Conservation (phyloP, 1,140 invertebrate genomes). For the Acarapis woodi region DNA sequence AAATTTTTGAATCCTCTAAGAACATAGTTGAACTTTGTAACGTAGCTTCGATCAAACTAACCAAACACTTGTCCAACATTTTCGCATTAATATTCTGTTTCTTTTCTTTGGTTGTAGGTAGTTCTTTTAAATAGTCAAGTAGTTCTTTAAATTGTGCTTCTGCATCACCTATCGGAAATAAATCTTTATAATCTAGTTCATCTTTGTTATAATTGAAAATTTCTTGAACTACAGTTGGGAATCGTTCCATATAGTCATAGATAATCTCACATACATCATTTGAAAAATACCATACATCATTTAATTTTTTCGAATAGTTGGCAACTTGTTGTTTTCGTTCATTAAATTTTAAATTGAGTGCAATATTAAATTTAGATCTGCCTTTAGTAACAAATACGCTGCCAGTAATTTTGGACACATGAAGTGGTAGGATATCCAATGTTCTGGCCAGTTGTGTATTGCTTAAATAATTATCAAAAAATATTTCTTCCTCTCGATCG, state of each 20-base stretch:
- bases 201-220: neutral
- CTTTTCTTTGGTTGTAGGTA: constrained; percentile 27
- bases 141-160: constrained; percentile 25
- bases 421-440: constrained; percentile 29
- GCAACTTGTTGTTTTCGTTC: constrained; percentile 39
- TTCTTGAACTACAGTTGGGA: constrained; percentile 32
- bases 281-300: constrained; percentile 46
- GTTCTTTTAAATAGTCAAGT: constrained; percentile 33
- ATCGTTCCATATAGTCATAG: constrained; percentile 31
- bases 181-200: neutral
- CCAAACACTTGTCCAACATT: constrained; percentile 32
- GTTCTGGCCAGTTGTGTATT: constrained; percentile 20
- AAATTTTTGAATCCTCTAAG: neutral
- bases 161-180: neutral
- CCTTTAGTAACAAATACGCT: constrained; percentile 29
- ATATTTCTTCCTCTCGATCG: too few relatives aligned
- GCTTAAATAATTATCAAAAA: constrained; percentile 11
- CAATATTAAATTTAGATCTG: constrained; percentile 41
- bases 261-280: constrained; percentile 38
- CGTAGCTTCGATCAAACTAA: constrained; percentile 27
- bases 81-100: constrained; percentile 31
- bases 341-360: constrained; percentile 67
- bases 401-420: constrained; percentile 55
- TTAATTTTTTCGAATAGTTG: constrained; percentile 42
- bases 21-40: constrained; percentile 18